A percentile compares a stretch with the other conserved stretches of the same genome.
Evolutionary conservation across 2,888 invertebrate species (phyloP).

Genomic region (Eretmocerus hayati): DNA sequence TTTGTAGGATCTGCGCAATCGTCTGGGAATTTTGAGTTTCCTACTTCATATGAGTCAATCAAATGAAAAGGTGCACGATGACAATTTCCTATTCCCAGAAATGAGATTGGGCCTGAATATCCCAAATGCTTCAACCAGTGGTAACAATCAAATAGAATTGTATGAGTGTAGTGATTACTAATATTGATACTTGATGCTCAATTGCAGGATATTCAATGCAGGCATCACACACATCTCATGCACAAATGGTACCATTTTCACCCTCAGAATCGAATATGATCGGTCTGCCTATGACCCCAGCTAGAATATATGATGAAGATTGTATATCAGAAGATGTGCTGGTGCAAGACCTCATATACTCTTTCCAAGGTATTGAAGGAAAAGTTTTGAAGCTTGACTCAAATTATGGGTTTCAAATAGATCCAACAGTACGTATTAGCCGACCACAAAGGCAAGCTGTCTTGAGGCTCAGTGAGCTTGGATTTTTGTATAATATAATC

Average conservation of each 20-base stretch:
- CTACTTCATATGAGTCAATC: constrained; percentile 35
- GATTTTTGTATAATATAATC: constrained; percentile 77
- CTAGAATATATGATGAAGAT: constrained; percentile 37
- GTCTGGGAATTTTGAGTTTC: constrained; percentile 35
- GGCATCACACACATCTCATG: constrained; percentile 30
- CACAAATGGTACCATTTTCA: constrained; percentile 35
- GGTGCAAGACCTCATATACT: constrained; percentile 74
- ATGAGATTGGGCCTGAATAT: constrained; percentile 34
- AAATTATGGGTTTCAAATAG: constrained; percentile 58
- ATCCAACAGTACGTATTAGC: constrained; percentile 51
- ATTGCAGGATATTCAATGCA: constrained; percentile 33
- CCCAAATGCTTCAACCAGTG: constrained; percentile 37
- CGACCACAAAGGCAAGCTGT: constrained; percentile 58
- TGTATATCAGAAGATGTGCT: constrained; percentile 50
- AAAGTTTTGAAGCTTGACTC: constrained; percentile 63
- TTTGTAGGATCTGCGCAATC: constrained; percentile 35
- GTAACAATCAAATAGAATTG: constrained; percentile 24
- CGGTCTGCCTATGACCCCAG: constrained; percentile 25
- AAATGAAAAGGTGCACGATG: constrained; percentile 30
- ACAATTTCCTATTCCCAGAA: constrained; percentile 36
- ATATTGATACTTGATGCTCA: constrained; percentile 1
- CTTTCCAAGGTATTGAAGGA: constrained; percentile 84
- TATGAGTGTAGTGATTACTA: background rate
- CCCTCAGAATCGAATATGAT: constrained; percentile 28
- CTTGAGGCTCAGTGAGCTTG: constrained; percentile 74